A percentile compares a stretch with the other conserved stretches of the same genome.
Conservation (phyloP, 2,888 invertebrate species). For the Drosophila peninsularis region DNA sequence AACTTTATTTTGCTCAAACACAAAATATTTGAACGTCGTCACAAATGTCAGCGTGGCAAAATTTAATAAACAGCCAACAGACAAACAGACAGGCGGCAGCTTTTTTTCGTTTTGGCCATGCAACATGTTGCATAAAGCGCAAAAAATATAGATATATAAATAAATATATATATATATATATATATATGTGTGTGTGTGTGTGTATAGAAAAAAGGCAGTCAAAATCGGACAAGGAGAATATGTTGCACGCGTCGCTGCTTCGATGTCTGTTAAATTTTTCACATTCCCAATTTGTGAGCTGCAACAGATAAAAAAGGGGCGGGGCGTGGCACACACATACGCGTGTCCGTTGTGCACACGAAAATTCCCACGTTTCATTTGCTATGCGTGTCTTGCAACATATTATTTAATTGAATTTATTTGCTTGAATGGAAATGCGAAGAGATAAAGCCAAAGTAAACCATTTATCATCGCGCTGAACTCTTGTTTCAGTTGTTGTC, state of each 20-base stretch:
- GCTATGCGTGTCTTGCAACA: constrained; percentile 61
- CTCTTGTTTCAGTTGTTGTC: constrained; percentile 39
- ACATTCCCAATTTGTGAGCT: constrained; percentile 66
- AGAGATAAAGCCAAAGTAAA: constrained; percentile 31
- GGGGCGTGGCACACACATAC: constrained; percentile 20
- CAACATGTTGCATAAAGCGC: constrained; percentile 69
- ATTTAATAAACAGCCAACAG: constrained; percentile 68
- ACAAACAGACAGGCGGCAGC: constrained; percentile 48
- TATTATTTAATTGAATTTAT: constrained; percentile 73
- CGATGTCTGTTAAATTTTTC: constrained; percentile 47
- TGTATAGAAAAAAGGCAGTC: constrained; percentile 23
- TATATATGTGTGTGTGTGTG: constrained; percentile 20
- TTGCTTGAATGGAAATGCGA: constrained; percentile 66
- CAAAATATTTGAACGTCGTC: constrained; percentile 63
- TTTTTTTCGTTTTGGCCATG: constrained; percentile 55
- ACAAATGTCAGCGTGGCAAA: constrained; percentile 71
- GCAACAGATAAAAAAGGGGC: constrained; percentile 16
- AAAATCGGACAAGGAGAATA: constrained; percentile 46
- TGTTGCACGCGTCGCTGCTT: constrained; percentile 70
- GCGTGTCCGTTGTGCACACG: constrained; percentile 51
- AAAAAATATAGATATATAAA: constrained; percentile 12
- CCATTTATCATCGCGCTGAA: constrained; percentile 64
- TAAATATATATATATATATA: not conserved
- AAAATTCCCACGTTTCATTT: constrained; percentile 70
- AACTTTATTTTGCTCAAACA: constrained; percentile 70